Base-by-base conservation (phyloP, 2,797 vertebrate species). In the Galago senegalensis region DNA sequence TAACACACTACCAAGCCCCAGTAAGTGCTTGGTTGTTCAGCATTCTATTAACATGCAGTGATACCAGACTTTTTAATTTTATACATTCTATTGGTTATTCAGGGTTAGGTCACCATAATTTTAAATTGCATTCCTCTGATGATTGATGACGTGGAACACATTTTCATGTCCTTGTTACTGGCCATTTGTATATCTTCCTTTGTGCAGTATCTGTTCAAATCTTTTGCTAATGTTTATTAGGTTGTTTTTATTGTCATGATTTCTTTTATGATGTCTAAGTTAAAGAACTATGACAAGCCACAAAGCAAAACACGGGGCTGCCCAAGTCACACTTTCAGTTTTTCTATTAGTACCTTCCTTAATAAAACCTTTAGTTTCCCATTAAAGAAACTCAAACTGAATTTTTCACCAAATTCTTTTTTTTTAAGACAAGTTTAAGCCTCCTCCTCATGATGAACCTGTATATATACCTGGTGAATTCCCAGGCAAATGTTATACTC, bases 221-320 rank as follows among this genome's bases (percentile, higher is more conserved):
- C 10, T 85, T 86, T 67, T 82, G 73, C 23, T 72, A 27, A 79
- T 75, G 91, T 94, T 94, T 85, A 83, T 73, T 79, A 83, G 58
- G 56, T 49, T 91, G 31, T 25, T 91, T 94, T 91, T 88, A 88
- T 87, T 91, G n/a, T 34, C n/a, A 84, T 87, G 61, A 61, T 86
- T 2, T 49, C 21, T 89, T 89, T 87, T 34, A 21, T 87, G 93
- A 92, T 65, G 75, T 75, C 5, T 9, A 83, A 92, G 43, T 79
- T 91, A 75, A 96, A 87, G 58, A 89, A 80, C 18, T 73, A 43
- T 83, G 89, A 89, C 23, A 96, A 89, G 65, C 60, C 85, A 93
- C 34, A 92, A 96, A 93, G 34, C 6, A 96, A 86, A 77, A 92
- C 63, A 67, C 23, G 9, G 61, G 58, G 40, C 89, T 10, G 4